A percentile compares a stretch with the other conserved stretches of the same genome.
phyloP scores from a whole-genome alignment of 2,888 invertebrate species.

The Harpagoxenus sublaevis region DNA sequence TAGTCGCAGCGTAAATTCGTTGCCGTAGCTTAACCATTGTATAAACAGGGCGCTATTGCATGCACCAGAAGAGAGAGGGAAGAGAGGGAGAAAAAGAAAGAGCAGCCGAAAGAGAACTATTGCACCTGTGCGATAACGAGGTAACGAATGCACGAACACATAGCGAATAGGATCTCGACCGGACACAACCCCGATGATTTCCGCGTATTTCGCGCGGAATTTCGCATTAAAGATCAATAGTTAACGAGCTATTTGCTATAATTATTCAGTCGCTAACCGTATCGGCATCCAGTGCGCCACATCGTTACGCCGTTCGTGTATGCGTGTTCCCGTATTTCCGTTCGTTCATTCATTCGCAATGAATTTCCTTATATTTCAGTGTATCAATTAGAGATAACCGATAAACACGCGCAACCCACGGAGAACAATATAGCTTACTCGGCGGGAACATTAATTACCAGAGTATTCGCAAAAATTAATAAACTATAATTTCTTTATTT shows the following conservation, averaged over 20 bases:
- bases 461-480: neutral
- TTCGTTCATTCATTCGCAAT: conserved; percentile 36
- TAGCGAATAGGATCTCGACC: conserved; percentile 30
- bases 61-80: conserved; percentile 11
- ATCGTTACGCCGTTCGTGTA: neutral
- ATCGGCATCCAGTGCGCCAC: neutral
- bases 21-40: conserved; percentile 57
- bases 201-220: conserved; percentile 25
- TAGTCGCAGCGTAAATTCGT: conserved; percentile 60
- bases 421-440: neutral
- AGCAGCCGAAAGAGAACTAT: conserved; percentile 12
- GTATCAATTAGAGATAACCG: conserved; percentile 16
- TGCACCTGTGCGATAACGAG: conserved; percentile 17
- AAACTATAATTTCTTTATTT: conserved; percentile 5
- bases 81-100: conserved; percentile 14
- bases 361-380: conserved; percentile 45
- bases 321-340: conserved; percentile 2
- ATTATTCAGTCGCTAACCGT: conserved; percentile 32
- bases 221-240: conserved; percentile 45
- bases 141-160: conserved; percentile 7
- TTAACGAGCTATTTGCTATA: conserved; percentile 50
- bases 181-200: neutral
- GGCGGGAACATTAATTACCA: neutral
- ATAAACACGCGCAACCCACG: conserved; percentile 11
- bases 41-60: conserved; percentile 51